phyloP scores from a whole-genome alignment of 2,113 vertebrate species.

The Centrocercus urophasianus region DNA sequence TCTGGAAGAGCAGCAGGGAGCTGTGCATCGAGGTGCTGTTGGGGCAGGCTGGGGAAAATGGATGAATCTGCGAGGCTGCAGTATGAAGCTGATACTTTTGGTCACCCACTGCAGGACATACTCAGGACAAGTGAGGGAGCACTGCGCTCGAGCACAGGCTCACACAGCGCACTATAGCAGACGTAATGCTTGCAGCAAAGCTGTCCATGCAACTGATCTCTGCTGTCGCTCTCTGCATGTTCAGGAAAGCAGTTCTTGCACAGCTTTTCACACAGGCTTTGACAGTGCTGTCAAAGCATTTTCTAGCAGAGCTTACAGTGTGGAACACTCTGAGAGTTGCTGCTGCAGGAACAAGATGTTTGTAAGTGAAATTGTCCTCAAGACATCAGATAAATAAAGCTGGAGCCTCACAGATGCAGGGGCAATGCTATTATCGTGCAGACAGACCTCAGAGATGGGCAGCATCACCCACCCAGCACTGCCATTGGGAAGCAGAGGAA shows the following conservation, averaged over 20 bases:
- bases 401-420: constrained; percentile 39
- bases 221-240: not conserved
- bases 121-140: not conserved
- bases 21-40: not conserved
- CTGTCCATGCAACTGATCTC: not conserved
- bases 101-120: not conserved
- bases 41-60: not conserved
- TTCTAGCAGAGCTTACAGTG: not conserved
- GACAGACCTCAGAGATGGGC: constrained; percentile 41
- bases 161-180: not conserved
- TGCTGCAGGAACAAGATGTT: not conserved
- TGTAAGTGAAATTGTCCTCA: not conserved
- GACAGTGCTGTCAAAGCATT: not conserved
- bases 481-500: not conserved
- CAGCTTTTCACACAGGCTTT: not conserved
- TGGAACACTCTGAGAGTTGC: not conserved
- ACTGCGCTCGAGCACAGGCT: not conserved
- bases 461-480: not conserved
- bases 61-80: not conserved
- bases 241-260: not conserved
- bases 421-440: constrained; percentile 6
- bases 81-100: not conserved
- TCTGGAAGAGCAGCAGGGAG: not conserved
- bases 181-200: not conserved
- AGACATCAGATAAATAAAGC: constrained; percentile 7